These are phyloP conservation scores for Myotis vivesi DNA, from an alignment of 2,797 vertebrate species.

Conservation along the genomic window DNA sequence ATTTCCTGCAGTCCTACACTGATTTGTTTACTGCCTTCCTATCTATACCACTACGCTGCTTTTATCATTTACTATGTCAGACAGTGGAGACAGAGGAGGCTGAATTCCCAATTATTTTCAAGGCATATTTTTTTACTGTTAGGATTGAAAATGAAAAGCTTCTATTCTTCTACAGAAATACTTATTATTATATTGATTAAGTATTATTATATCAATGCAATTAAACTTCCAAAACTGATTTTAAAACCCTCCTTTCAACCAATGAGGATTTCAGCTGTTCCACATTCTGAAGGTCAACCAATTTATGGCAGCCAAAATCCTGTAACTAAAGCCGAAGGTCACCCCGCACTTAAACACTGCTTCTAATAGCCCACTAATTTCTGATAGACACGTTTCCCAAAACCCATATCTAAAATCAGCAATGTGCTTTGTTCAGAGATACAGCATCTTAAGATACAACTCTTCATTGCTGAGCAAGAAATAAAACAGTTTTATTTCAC, in stretches of 20 bases:
- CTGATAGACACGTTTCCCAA: neutral
- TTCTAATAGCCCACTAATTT: neutral
- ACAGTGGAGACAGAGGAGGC: neutral
- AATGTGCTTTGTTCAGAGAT: neutral
- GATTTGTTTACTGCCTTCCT: neutral
- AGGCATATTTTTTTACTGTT: neutral
- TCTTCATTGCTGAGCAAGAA: neutral
- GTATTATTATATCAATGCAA: neutral
- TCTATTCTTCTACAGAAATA: neutral
- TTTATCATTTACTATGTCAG: neutral
- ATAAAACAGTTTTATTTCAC: constrained; percentile 35
- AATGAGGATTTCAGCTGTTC: neutral
- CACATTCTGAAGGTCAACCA: neutral
- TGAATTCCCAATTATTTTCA: neutral
- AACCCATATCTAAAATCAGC: neutral
- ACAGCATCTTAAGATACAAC: neutral
- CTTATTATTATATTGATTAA: neutral
- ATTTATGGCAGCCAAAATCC: neutral
- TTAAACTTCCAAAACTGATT: neutral
- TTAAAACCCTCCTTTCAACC: neutral
- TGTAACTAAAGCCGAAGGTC: neutral
- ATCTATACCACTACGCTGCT: neutral
- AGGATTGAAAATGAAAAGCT: neutral
- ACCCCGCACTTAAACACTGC: neutral
- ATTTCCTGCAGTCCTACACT: neutral